Percentiles rank a stretch among this genome's conserved stretches.
Conservation (phyloP, 2,888 invertebrate species). For the Dynastes grantii region DNA sequence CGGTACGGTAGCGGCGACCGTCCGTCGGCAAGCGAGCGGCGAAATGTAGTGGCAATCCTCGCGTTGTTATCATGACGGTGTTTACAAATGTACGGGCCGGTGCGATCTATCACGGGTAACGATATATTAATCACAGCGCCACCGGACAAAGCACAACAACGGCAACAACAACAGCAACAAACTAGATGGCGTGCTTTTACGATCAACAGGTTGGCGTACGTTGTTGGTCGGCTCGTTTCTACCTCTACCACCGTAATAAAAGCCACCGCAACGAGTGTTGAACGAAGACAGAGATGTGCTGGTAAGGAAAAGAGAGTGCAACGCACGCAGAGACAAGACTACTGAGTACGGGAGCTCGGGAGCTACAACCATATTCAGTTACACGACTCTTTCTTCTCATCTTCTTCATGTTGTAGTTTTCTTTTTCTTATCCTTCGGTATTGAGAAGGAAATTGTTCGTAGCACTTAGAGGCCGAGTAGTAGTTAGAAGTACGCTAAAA, state of each 20-base stretch:
- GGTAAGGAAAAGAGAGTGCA: neutral
- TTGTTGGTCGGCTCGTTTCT: constrained; percentile 6
- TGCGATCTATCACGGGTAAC: constrained; percentile 55
- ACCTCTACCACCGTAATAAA: neutral
- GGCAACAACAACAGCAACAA: constrained; percentile 45
- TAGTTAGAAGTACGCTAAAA: constrained; percentile 18
- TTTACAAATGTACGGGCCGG: constrained; percentile 55
- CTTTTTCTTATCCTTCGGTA: constrained; percentile 12
- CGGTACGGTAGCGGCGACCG: neutral
- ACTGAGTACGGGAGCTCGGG: constrained; percentile 6
- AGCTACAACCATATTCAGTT: neutral
- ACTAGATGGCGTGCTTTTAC: constrained; percentile 55
- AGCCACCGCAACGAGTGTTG: neutral
- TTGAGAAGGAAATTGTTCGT: constrained; percentile 35
- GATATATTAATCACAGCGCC: constrained; percentile 55
- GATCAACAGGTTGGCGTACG: constrained; percentile 49
- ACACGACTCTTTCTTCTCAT: no score
- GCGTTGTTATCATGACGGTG: constrained; percentile 52
- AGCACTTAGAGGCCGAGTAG: constrained; percentile 5
- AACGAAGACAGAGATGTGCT: neutral
- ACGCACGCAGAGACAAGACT: constrained; percentile 1
- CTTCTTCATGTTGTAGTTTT: neutral
- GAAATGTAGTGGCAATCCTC: constrained; percentile 34
- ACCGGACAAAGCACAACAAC: constrained; percentile 54
- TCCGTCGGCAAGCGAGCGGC: neutral